Percentiles rank a stretch among this genome's conserved stretches.
These are phyloP conservation scores for Thyatira batis DNA, from an alignment of 2,888 invertebrate genomes.

Conservation along the genomic window DNA sequence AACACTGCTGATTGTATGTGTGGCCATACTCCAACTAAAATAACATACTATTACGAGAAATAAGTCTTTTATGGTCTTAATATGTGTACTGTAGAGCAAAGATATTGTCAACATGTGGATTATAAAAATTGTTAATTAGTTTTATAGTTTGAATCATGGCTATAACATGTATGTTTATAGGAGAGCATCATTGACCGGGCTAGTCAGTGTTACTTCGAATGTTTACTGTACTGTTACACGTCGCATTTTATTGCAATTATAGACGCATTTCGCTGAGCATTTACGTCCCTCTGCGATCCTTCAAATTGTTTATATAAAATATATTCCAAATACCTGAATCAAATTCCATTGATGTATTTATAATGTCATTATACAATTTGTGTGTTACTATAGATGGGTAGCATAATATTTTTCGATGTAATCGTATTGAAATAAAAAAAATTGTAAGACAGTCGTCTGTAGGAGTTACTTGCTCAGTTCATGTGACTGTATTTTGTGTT, in stretches of 20 bases:
- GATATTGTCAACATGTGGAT: constrained; percentile 35
- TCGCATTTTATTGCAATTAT: constrained; percentile 38
- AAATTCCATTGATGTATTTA: constrained; percentile 66
- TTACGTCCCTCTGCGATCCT: constrained; percentile 38
- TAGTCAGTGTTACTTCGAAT: constrained; percentile 49
- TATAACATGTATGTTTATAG: constrained; percentile 24
- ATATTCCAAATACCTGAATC: constrained; percentile 10
- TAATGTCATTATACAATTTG: constrained; percentile 40
- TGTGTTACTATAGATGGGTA: constrained; percentile 54
- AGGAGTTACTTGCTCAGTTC: constrained; percentile 72
- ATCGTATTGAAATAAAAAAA: constrained; percentile 50
- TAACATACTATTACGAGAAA: no score
- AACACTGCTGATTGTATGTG: no score
- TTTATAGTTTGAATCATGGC: constrained; percentile 47
- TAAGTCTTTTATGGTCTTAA: neutral
- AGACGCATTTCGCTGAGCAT: constrained; percentile 66
- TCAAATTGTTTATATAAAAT: constrained; percentile 6
- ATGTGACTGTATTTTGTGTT: constrained; percentile 62
- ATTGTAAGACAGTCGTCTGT: constrained; percentile 48
- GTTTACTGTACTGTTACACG: constrained; percentile 29
- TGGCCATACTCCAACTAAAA: no score
- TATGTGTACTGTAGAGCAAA: constrained; percentile 1
- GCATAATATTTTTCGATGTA: constrained; percentile 69
- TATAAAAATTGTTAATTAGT: constrained; percentile 66
- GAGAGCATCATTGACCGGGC: constrained; percentile 26